These are phyloP conservation scores for Drosophila yooni DNA, from an alignment of 2,888 invertebrate species.

Conservation along the genomic window DNA sequence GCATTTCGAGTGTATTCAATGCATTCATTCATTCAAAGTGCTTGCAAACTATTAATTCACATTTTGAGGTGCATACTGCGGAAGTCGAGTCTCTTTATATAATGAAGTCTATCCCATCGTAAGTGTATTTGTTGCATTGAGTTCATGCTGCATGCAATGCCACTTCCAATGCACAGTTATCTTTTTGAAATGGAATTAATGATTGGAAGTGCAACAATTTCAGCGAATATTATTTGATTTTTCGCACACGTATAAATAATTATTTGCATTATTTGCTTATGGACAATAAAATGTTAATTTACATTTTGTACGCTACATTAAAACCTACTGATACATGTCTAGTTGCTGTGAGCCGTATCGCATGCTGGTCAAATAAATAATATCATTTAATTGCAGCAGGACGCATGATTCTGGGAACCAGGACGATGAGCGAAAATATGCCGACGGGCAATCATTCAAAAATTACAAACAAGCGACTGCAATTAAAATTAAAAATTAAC, in stretches of 20 bases:
- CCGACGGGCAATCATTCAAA: slow-evolving; percentile 68
- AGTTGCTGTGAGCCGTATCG: slow-evolving; percentile 5
- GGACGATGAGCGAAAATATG: slow-evolving; percentile 14
- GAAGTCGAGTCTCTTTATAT: neutral
- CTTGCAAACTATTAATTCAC: neutral
- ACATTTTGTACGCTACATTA: slow-evolving; percentile 24
- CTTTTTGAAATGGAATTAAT: slow-evolving; percentile 5
- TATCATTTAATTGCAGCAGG: slow-evolving; percentile 55
- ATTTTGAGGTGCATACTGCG: neutral
- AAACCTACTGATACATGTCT: slow-evolving; percentile 10
- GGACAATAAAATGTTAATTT: slow-evolving; percentile 34
- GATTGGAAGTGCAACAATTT: slow-evolving; percentile 2
- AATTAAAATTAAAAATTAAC: slow-evolving; percentile 80
- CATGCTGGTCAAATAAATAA: slow-evolving; percentile 54
- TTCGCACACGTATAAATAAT: slow-evolving; percentile 56
- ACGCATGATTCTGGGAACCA: slow-evolving; percentile 2
- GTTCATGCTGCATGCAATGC: slow-evolving; percentile 8
- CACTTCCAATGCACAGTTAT: slow-evolving; percentile 17
- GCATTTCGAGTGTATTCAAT: neutral
- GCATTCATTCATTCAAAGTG: neutral
- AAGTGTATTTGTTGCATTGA: neutral
- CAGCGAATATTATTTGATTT: slow-evolving; percentile 44
- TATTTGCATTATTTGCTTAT: slow-evolving; percentile 19
- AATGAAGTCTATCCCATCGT: neutral
- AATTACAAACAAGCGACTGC: slow-evolving; percentile 69